These are phyloP conservation scores for Pseudococcus viburni DNA, from an alignment of 2,888 invertebrate species.

Conservation along the genomic window DNA sequence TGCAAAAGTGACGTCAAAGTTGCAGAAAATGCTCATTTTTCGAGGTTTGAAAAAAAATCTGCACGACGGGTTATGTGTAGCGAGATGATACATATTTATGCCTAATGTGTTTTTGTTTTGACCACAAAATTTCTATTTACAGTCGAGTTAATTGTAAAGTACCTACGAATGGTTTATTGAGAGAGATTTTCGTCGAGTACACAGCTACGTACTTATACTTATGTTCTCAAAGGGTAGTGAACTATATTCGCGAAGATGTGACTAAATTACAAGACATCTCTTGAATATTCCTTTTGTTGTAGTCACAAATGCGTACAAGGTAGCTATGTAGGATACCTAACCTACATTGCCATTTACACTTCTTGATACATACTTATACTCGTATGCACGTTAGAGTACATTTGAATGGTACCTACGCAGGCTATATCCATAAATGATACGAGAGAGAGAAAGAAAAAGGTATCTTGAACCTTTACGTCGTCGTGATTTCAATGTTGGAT, in stretches of 20 bases:
- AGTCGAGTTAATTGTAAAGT: background rate
- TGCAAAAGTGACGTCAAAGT: too few relatives aligned
- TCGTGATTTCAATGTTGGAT: conserved; percentile 12
- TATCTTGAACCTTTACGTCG: background rate
- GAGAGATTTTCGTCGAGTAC: background rate
- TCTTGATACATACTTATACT: background rate
- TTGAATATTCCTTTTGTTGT: background rate
- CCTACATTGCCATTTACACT: background rate
- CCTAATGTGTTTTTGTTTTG: background rate
- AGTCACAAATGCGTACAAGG: background rate
- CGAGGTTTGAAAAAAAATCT: too few relatives aligned
- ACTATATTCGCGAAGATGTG: background rate
- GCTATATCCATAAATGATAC: too few relatives aligned
- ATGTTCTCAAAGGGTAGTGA: background rate
- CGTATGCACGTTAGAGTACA: background rate
- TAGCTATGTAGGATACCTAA: background rate
- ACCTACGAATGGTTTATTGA: background rate
- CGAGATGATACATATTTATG: background rate
- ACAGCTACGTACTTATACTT: background rate
- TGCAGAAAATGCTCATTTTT: too few relatives aligned
- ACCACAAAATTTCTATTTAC: too few relatives aligned
- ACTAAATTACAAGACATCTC: conserved; percentile 15
- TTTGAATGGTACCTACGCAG: background rate
- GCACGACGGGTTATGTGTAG: too few relatives aligned
- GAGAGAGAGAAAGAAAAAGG: background rate